Evolutionary conservation across 2,113 vertebrate genomes (phyloP).

Genomic region (Galeopterus variegatus): DNA sequence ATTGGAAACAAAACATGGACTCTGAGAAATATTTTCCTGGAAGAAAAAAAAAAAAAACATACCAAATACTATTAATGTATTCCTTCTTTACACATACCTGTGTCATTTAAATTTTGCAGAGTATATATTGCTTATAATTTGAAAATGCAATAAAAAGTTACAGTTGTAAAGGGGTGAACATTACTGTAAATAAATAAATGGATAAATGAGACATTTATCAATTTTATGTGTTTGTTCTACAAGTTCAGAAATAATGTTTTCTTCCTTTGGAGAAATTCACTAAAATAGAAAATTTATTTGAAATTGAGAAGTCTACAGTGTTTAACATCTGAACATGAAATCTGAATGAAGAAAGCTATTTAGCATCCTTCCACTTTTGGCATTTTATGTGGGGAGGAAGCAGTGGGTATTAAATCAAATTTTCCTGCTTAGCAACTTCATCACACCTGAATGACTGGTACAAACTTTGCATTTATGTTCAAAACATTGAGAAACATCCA

Average conservation of each 20-base stretch:
- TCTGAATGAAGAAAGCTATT: background rate
- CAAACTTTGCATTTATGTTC: background rate
- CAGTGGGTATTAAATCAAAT: conserved; percentile 14
- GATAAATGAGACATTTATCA: background rate
- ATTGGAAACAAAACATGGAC: background rate
- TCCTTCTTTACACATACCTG: conserved; percentile 13
- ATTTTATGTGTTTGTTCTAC: background rate
- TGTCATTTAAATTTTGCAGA: background rate
- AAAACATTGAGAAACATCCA: conserved; percentile 11
- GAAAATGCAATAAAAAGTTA: conserved; percentile 28
- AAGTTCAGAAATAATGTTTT: background rate
- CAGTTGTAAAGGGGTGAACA: background rate
- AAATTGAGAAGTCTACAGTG: background rate
- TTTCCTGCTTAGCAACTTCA: conserved; percentile 51
- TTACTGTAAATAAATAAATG: conserved; percentile 25
- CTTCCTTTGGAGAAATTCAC: conserved; percentile 49
- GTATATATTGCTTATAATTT: background rate
- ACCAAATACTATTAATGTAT: background rate
- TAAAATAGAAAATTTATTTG: conserved; percentile 26
- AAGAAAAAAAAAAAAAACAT: conserved; percentile 19
- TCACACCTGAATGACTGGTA: background rate
- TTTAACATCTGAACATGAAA: conserved; percentile 42
- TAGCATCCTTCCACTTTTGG: background rate
- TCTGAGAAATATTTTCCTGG: background rate
- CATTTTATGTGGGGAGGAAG: conserved; percentile 33